Evolutionary conservation across 2,797 vertebrate species (phyloP), one percentile per base, ranked within the genome.

Genomic region (Varecia variegata): DNA sequence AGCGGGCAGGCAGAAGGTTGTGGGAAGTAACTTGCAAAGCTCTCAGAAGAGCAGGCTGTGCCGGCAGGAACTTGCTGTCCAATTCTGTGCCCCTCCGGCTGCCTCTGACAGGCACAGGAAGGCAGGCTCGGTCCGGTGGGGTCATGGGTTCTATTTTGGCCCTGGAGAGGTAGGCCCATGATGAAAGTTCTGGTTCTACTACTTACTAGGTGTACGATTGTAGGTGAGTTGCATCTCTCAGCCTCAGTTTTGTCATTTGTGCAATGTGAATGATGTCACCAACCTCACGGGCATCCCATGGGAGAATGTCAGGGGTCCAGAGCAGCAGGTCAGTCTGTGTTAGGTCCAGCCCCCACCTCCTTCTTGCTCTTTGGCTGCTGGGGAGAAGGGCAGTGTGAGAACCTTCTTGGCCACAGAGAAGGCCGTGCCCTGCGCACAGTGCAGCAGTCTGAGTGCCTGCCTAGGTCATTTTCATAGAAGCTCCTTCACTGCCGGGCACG

Each of bases 151-250:
- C 32, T 77, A 30, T 56, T 76, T 40, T 45, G 70, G 52, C n/a
- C 68, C 79, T 21, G 17, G 38, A 77, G 67, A 79, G 18, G 17
- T 9, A 5, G 5, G 45, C n/a, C 56, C 35, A 67, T 13, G 45
- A 27, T 52, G 32, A 43, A 52, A 67, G 10, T 76, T 92, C 81
- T 81, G 76, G 14, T 47, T 87, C 65, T 65, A 1, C 43, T 35
- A 15, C 45, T 76, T 76, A 27, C 50, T 32, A 14, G 20, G 54
- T 68, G 30, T 81, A 67, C 8, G 40, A 68, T 2, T 73, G 25
- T 68, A 85, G 30, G 62, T 90, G 38, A 71, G 25, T 58, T 86
- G 32, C 0, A n/a, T 38, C 50, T 93, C 50, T 96, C 77, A 82
- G n/a, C 45, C 62, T 58, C 25, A n/a, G 15, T 67, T 83, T 58